Evolutionary conservation across 2,888 invertebrate genomes (phyloP).

Genomic region (Glyphotaelius pellucidus): DNA sequence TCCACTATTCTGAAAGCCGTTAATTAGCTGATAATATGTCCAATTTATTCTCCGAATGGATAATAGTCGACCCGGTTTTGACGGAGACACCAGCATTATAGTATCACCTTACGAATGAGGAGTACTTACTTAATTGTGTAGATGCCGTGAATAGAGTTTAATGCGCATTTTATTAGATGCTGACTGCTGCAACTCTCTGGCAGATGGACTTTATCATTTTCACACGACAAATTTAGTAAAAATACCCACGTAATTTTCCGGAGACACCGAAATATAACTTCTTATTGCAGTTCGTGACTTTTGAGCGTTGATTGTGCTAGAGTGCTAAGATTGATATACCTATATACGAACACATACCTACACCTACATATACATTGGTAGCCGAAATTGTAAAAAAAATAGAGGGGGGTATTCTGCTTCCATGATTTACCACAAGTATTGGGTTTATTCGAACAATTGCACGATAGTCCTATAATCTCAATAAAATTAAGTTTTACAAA

Average conservation of each 20-base stretch:
- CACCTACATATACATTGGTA: too few relatives aligned
- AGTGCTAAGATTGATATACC: too few relatives aligned
- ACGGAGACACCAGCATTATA: background rate
- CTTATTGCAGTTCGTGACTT: too few relatives aligned
- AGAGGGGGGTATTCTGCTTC: too few relatives aligned
- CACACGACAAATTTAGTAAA: background rate
- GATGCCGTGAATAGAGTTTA: background rate
- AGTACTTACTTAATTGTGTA: background rate
- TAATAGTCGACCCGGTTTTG: constrained; percentile 12
- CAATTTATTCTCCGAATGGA: constrained; percentile 25
- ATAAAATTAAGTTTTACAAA: too few relatives aligned
- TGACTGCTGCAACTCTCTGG: background rate
- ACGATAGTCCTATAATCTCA: too few relatives aligned
- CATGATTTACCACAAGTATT: too few relatives aligned
- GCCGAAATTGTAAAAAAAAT: too few relatives aligned
- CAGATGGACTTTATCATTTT: background rate
- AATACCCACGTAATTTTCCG: background rate
- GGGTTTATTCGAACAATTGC: too few relatives aligned
- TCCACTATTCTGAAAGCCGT: constrained; percentile 37
- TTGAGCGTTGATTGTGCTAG: too few relatives aligned
- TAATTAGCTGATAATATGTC: constrained; percentile 52
- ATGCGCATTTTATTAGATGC: background rate
- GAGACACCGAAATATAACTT: too few relatives aligned
- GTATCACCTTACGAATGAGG: background rate
- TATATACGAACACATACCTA: too few relatives aligned